Evolutionary conservation across 2,113 vertebrate species (phyloP), one percentile per base, ranked within the genome.

Genomic region (Ceyx margarethae): DNA sequence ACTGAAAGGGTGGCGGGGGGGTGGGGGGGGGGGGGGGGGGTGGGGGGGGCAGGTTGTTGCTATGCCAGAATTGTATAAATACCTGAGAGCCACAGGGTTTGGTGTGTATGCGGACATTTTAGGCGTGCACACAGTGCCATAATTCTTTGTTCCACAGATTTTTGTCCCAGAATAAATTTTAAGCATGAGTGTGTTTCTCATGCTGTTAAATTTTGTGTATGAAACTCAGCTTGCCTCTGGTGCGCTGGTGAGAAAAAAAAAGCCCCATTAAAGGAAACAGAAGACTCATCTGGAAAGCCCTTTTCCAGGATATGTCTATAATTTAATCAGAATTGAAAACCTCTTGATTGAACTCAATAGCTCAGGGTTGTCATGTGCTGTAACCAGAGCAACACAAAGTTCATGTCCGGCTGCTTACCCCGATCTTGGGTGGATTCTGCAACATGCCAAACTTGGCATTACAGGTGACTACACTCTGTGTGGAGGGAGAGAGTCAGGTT

Each of bases 381-480:
- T 72, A 65, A 58, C 35, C 76, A 77, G n/a, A 35, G 2, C 35
- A 80, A 45, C 29, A 31, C 1, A 1, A 61, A 84, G 37, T 7
- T 77, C 31, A 45, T 84, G 33, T 61, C 50, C 86, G 76, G 67
- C 75, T 60, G 62, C 62, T 77, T 43, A 64, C 66, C 53, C 54
- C 46, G 50, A 42, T 43, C 45, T 64, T 60, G 72, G 42, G 46
- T 81, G 58, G 54, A 80, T 95, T 94, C 95, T 94, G 93, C 85
- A 95, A 74, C 15, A 33, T 25, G 31, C 37, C 72, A 35, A 76
- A 31, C 64, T 66, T 50, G 37, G 54, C 2, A 0, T 78, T 82
- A 19, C 60, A 85, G 87, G 60, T 95, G 91, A 80, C 50, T 76
- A 5, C 42, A 1, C 37, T 18, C 33, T 92, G 73, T 87, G 67